Percentiles rank a stretch among this genome's conserved stretches.
Evolutionary conservation across 2,888 invertebrate species (phyloP).

Genomic region (Lepas anatifera): DNA sequence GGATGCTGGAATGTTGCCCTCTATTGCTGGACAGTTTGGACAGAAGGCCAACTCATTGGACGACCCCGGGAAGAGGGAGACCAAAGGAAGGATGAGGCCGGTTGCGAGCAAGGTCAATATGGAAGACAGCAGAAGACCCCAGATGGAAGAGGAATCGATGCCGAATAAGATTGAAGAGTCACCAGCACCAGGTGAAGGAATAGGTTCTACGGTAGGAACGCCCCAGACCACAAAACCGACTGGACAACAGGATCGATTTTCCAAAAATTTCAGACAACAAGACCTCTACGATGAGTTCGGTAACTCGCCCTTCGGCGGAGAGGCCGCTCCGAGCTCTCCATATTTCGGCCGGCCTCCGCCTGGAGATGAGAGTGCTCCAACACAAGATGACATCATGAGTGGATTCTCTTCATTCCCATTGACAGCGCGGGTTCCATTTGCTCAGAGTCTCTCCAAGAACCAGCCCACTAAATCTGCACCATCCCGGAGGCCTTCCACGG

Average conservation of each 20-base stretch:
- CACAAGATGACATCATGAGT: neutral
- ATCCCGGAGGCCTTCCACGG: no score
- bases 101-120: no score
- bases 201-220: no score
- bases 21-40: slow-evolving; percentile 17
- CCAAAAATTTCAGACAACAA: no score
- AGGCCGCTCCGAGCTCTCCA: neutral
- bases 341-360: neutral
- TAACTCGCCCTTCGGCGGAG: neutral
- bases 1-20: slow-evolving; percentile 14
- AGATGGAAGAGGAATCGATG: neutral
- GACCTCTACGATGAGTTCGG: no score
- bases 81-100: no score
- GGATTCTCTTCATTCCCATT: neutral
- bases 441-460: neutral
- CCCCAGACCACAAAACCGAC: no score
- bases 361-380: neutral
- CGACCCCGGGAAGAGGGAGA: no score
- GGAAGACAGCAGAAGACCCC: no score
- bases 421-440: neutral
- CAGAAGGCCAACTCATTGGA: slow-evolving; percentile 17
- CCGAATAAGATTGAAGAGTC: neutral
- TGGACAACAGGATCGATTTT: no score
- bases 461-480: no score
- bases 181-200: no score